These are phyloP conservation scores for Melanchra persicariae DNA, from an alignment of 2,888 invertebrate genomes.

Conservation along the genomic window DNA sequence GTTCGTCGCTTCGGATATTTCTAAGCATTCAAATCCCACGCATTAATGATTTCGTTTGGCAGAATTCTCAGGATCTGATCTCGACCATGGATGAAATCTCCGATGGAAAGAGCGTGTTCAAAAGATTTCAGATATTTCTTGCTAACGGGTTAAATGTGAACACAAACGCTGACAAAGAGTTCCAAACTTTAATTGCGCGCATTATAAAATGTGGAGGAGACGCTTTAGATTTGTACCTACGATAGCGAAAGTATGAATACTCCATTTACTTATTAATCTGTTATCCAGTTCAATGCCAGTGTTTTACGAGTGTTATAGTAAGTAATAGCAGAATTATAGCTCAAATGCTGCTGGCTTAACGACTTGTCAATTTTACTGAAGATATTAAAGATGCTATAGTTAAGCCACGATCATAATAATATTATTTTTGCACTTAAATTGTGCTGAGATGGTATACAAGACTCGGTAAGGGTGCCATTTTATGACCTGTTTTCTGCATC, in stretches of 20 bases:
- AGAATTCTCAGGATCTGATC: too few relatives aligned
- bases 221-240: neutral
- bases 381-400: slow-evolving; percentile 29
- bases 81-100: too few relatives aligned
- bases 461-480: slow-evolving; percentile 9
- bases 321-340: slow-evolving; percentile 30
- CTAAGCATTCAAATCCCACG: too few relatives aligned
- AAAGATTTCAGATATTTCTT: neutral
- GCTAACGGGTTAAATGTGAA: too few relatives aligned
- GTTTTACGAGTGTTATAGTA: slow-evolving; percentile 45
- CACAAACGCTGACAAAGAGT: too few relatives aligned
- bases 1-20: too few relatives aligned
- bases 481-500: slow-evolving; percentile 8
- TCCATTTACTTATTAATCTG: slow-evolving; percentile 28
- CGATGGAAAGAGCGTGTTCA: neutral
- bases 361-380: slow-evolving; percentile 50
- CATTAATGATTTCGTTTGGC: too few relatives aligned
- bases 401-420: slow-evolving; percentile 11
- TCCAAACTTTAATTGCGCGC: neutral
- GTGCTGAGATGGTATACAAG: slow-evolving; percentile 4
- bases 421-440: slow-evolving; percentile 5
- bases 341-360: slow-evolving; percentile 43
- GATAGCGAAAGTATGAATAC: neutral
- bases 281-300: slow-evolving; percentile 8
- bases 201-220: neutral